Evolutionary conservation across 2,888 invertebrate genomes (phyloP).

Genomic region (Lingula anatina): DNA sequence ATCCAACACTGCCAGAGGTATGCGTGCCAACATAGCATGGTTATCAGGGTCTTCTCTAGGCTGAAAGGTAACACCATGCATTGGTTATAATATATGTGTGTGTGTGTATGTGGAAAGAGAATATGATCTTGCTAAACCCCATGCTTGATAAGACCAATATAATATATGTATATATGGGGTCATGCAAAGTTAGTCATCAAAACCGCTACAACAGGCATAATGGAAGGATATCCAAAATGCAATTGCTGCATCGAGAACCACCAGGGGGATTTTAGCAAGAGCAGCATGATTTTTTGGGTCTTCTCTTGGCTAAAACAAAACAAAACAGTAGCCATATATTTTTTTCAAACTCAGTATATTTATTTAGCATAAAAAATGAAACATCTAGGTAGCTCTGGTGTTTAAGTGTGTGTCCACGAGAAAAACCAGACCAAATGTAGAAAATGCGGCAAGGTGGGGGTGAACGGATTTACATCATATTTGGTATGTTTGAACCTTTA

Average conservation of each 20-base stretch:
- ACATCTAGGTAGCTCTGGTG: no score
- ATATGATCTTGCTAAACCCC: neutral
- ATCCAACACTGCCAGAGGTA: conserved; percentile 78
- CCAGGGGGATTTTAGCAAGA: conserved; percentile 81
- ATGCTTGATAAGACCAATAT: neutral
- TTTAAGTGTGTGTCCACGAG: no score
- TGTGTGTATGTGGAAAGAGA: neutral
- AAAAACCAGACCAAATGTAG: no score
- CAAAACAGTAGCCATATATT: no score
- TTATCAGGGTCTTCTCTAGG: conserved; percentile 62
- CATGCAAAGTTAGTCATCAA: no score
- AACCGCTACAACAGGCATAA: no score
- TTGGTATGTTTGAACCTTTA: no score
- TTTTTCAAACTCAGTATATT: no score
- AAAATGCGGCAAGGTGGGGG: no score
- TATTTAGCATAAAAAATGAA: no score
- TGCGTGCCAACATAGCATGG: conserved; percentile 65
- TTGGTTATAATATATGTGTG: neutral
- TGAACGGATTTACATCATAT: no score
- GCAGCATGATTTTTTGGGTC: conserved; percentile 59
- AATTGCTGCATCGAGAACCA: conserved; percentile 69
- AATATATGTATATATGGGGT: no score
- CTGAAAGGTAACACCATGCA: conserved; percentile 47
- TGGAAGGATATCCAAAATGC: conserved; percentile 82
- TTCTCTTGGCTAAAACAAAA: conserved; percentile 58